Percentiles rank a stretch among this genome's conserved stretches.
Conservation (phyloP, 2,113 vertebrate genomes). For the Plectropomus leopardus region DNA sequence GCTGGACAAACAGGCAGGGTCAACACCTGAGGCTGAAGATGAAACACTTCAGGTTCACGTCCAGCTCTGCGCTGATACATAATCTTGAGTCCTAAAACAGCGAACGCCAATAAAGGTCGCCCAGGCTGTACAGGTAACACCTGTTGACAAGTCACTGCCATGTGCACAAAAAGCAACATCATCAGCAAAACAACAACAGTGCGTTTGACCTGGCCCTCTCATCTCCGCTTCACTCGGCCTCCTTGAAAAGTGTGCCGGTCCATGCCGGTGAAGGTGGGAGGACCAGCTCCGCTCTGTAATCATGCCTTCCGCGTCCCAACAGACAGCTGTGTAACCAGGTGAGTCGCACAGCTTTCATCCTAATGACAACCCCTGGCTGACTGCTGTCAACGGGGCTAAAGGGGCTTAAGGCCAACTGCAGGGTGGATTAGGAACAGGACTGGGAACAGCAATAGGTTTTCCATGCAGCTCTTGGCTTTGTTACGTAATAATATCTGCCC, state of each 20-base stretch:
- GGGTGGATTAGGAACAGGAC: conserved; percentile 65
- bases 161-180: conserved; percentile 22
- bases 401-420: conserved; percentile 68
- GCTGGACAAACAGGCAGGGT: conserved; percentile 9
- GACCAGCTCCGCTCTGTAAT: conserved; percentile 72
- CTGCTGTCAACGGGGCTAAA: conserved; percentile 66
- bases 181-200: conserved; percentile 56
- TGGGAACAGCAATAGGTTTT: conserved; percentile 60
- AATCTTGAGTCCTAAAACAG: conserved; percentile 11
- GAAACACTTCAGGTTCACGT: conserved; percentile 39
- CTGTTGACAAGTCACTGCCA: conserved; percentile 40
- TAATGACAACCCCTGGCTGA: conserved; percentile 76
- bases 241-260: conserved; percentile 43
- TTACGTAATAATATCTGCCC: conserved; percentile 62
- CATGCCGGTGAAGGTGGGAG: conserved; percentile 43
- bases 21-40: conserved; percentile 25
- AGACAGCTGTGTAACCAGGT: conserved; percentile 80
- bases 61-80: not conserved
- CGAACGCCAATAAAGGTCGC: conserved; percentile 28
- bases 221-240: conserved; percentile 31
- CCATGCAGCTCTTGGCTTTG: conserved; percentile 39
- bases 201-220: conserved; percentile 40
- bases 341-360: conserved; percentile 76
- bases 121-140: conserved; percentile 41
- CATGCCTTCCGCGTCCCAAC: conserved; percentile 46